Percentiles rank a stretch among this genome's conserved stretches.
These are phyloP conservation scores for Stigmatopora argus DNA, from an alignment of 2,113 vertebrate species.

Conservation along the genomic window DNA sequence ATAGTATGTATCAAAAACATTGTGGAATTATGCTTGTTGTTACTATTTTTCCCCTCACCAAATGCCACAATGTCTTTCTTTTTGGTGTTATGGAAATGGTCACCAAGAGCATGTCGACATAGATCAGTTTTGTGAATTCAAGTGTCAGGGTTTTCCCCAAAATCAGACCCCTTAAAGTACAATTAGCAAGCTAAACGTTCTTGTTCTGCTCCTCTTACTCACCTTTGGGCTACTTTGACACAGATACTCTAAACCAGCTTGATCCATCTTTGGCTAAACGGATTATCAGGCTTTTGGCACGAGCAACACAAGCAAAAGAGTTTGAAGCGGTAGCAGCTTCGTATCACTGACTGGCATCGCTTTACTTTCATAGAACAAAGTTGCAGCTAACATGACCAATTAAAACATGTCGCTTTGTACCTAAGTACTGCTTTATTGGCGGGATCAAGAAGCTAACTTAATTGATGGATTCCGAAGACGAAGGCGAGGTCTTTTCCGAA, in stretches of 20 bases:
- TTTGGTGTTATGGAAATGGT: too few relatives aligned
- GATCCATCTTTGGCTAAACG: conserved; percentile 18
- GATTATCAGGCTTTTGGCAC: conserved; percentile 35
- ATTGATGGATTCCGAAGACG: conserved; percentile 24
- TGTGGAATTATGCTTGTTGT: too few relatives aligned
- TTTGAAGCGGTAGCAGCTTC: background rate
- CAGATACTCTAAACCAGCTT: conserved; percentile 29
- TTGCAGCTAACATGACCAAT: background rate
- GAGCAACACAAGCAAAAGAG: conserved; percentile 9
- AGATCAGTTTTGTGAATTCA: too few relatives aligned
- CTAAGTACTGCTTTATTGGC: background rate
- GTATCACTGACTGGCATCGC: background rate
- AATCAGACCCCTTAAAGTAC: background rate
- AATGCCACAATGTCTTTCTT: too few relatives aligned
- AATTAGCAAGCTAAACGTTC: background rate
- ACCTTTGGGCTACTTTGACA: conserved; percentile 21
- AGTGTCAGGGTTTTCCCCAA: too few relatives aligned
- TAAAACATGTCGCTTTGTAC: background rate
- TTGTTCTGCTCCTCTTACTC: background rate
- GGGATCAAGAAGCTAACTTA: background rate
- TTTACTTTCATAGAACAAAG: background rate
- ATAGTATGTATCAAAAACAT: too few relatives aligned
- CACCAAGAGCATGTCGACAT: too few relatives aligned
- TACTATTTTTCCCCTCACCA: too few relatives aligned
- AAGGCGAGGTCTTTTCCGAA: conserved; percentile 25